Conservation (phyloP, 2,113 vertebrate species). For the Rallus limicola region DNA sequence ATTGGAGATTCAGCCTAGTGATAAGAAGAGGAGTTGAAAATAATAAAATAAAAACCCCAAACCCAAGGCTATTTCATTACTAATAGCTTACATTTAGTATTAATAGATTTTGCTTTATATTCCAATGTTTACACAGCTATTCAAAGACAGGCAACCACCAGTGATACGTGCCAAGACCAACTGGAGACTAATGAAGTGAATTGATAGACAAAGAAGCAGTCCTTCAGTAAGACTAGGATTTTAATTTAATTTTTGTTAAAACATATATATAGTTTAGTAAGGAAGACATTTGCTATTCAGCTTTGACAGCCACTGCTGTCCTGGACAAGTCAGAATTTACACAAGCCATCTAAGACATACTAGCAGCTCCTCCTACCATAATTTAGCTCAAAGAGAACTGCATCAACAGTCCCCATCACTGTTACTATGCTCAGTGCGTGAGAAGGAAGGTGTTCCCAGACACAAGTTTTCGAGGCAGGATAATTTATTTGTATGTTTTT, state of each 20-base stretch:
- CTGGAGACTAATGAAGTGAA: not conserved
- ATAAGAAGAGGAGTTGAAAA: not conserved
- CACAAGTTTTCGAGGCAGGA: not conserved
- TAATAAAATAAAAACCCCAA: not conserved
- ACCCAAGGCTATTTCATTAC: not conserved
- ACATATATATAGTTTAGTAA: not conserved
- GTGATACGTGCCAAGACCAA: not conserved
- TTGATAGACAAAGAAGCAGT: not conserved
- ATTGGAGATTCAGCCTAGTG: slow-evolving; percentile 47
- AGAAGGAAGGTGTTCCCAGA: not conserved
- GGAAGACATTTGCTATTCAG: not conserved
- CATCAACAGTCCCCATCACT: not conserved
- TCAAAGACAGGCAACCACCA: not conserved
- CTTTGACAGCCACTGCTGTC: not conserved
- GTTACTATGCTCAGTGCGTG: not conserved
- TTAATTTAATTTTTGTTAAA: not conserved
- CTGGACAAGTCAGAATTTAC: not conserved
- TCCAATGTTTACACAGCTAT: not conserved
- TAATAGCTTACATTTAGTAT: not conserved
- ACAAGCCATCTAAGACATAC: not conserved
- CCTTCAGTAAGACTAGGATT: not conserved
- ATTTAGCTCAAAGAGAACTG: not conserved
- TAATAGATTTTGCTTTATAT: not conserved
- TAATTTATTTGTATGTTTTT: not conserved
- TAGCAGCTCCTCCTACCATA: not conserved